A percentile compares a stretch with the other conserved stretches of the same genome.
Conservation (phyloP, 2,888 invertebrate genomes). For the Drosophila monieri region DNA sequence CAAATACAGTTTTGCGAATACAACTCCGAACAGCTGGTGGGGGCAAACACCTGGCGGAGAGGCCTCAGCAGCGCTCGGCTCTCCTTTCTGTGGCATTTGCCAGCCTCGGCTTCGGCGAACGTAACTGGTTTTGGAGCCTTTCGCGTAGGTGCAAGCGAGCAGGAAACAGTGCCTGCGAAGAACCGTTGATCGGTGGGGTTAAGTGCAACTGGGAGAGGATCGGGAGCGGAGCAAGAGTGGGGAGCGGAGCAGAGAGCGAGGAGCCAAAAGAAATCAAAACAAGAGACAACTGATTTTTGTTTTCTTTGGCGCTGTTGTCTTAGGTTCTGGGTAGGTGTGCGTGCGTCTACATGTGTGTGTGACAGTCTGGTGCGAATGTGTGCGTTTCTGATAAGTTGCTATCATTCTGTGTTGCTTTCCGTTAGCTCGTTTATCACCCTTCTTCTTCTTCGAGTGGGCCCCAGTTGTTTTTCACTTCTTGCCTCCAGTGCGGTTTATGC, state of each 20-base stretch:
- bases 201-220: conserved; percentile 16
- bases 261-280: conserved; percentile 36
- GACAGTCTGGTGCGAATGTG: conserved; percentile 6
- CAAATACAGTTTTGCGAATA: conserved; percentile 10
- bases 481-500: conserved; percentile 57
- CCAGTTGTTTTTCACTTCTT: conserved; percentile 55
- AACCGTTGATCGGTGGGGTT: conserved; percentile 49
- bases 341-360: conserved; percentile 1
- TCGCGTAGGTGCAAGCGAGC: conserved; percentile 41
- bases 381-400: conserved; percentile 33
- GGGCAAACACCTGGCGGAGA: conserved; percentile 35
- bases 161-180: conserved; percentile 33
- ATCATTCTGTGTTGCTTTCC: conserved; percentile 18
- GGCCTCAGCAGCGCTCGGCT: conserved; percentile 24
- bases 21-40: conserved; percentile 27
- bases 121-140: conserved; percentile 38
- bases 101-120: neutral
- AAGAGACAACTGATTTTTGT: conserved; percentile 50
- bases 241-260: neutral
- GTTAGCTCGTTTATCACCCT: conserved; percentile 32
- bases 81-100: conserved; percentile 32
- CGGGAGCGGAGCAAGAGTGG: conserved; percentile 3
- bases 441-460: conserved; percentile 12
- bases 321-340: conserved; percentile 45
- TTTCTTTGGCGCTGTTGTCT: conserved; percentile 54